Evolutionary conservation across 2,113 vertebrate genomes (phyloP), one percentile per base, ranked within the genome.

Genomic region (Varanus komodoensis): DNA sequence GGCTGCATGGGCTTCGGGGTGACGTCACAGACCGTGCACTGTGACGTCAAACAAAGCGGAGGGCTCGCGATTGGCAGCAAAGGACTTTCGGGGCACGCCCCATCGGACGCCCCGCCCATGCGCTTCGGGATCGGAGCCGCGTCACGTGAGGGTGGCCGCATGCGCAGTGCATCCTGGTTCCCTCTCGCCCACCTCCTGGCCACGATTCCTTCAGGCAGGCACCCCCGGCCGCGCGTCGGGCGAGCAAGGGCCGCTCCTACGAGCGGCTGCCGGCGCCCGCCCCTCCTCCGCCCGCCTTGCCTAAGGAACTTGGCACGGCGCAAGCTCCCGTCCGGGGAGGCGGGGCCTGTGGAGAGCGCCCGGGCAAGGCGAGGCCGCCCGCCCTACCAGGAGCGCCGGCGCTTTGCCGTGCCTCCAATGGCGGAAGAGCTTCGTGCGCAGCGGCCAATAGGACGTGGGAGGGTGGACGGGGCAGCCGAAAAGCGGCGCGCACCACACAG

Each of bases 351-450:
- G 27, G 4, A 54, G 78, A 23, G 6, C 34, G 25, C 17, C 14
- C 6, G 29, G 17, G 17, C 11, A 74, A 34, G 67, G 8, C 11
- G 32, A 4, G 17, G 8, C 27, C 32, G 1, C 1, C 29, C 11
- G 27, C 17, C 15, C 88, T n/a, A 82, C 82, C 79, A 38, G 32
- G 4, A 44, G 11, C 7, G 27, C 3, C 25, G 8, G 27, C 8
- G 52, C 7, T 5, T 8, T 0, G 29, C 9, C 5, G 8, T 23
- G 3, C 61, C 29, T 15, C 74, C 74, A 86, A 85, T 85, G 83
- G 57, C 21, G 8, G 77, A 23, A n/a, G 17, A 8, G 0, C 0
- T 0, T 14, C 0, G 0, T 1, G 0, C 19, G 4, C 0, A 0
- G 0, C 0, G 1, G 0, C 0, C 25, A 0, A 21, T 0, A 0